Percentiles rank a stretch among this genome's conserved stretches.
Conservation (phyloP, 2,113 vertebrate species). For the Bombycilla garrulus region DNA sequence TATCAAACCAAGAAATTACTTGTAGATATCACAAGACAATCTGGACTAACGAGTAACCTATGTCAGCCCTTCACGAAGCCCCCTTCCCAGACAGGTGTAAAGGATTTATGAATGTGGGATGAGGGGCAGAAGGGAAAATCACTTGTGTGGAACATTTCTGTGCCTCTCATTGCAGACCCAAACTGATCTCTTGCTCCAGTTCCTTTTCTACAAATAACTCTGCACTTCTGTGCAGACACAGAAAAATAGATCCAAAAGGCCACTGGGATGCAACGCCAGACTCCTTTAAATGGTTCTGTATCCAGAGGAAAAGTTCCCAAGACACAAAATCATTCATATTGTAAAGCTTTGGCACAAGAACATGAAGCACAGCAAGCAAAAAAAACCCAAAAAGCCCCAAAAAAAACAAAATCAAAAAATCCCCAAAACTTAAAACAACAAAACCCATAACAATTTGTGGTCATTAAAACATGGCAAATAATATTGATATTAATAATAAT, state of each 20-base stretch:
- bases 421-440: neutral
- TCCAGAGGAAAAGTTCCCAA: neutral
- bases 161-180: neutral
- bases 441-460: neutral
- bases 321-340: rapidly evolving
- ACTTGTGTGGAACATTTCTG: neutral
- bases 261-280: neutral
- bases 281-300: neutral
- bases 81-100: neutral
- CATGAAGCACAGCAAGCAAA: neutral
- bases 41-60: neutral
- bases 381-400: neutral
- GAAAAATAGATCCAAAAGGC: neutral
- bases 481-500: neutral
- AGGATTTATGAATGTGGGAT: neutral
- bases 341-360: neutral
- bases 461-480: neutral
- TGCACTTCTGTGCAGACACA: too few species aligned
- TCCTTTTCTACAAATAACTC: neutral
- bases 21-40: neutral
- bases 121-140: neutral
- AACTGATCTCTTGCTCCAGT: neutral
- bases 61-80: neutral
- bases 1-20: neutral
- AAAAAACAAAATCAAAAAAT: neutral